Evolutionary conservation across 1,140 invertebrate genomes (phyloP).

Genomic region (Wiebesia pumilae): DNA sequence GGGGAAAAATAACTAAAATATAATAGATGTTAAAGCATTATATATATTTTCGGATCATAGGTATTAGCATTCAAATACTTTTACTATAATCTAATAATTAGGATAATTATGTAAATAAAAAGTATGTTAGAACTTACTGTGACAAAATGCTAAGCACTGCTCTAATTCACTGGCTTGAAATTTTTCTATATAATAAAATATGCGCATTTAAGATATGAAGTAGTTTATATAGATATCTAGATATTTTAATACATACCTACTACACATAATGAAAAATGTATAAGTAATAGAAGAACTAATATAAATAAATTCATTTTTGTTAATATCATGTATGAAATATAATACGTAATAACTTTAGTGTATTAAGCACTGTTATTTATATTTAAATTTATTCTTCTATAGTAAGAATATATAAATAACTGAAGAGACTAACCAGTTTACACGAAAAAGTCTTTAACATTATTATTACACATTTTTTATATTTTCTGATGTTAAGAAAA

Average conservation of each 20-base stretch:
- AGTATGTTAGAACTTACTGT: not conserved
- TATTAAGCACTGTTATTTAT: not conserved
- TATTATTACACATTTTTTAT: not conserved
- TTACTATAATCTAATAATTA: too few relatives aligned
- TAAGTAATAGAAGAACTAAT: not conserved
- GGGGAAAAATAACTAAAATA: too few relatives aligned
- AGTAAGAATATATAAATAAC: not conserved
- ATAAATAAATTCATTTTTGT: not conserved
- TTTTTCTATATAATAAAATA: not conserved
- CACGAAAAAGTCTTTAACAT: slow-evolving; percentile 1
- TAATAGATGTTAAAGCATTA: too few relatives aligned
- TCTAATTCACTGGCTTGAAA: not conserved
- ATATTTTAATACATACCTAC: not conserved
- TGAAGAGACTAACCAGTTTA: not conserved
- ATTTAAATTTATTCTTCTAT: not conserved
- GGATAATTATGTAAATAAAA: too few relatives aligned
- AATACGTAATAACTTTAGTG: too few relatives aligned
- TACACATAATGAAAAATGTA: not conserved
- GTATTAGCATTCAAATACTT: too few relatives aligned
- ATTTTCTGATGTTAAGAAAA: not conserved
- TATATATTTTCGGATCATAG: too few relatives aligned
- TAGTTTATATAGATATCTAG: not conserved
- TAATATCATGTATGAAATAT: not conserved
- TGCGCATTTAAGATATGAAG: too few relatives aligned
- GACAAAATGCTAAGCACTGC: not conserved